Conservation (phyloP, 2,797 vertebrate species). For the Acanthiza pusilla region DNA sequence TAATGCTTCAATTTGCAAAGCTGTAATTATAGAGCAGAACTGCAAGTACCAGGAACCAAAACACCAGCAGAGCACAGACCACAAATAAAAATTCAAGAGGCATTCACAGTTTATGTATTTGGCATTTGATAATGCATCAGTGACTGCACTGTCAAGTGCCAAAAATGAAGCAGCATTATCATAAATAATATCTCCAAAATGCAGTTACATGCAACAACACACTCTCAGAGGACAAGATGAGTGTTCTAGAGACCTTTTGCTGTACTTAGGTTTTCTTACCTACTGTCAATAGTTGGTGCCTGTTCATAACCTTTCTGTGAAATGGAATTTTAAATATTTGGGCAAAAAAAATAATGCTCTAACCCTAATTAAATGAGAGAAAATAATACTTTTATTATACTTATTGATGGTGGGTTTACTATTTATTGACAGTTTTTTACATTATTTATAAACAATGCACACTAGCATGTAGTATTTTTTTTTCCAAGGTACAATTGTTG, state of each 20-base stretch:
- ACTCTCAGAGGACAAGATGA: neutral
- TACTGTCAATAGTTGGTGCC: neutral
- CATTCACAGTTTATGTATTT: conserved; percentile 27
- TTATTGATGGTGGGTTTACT: neutral
- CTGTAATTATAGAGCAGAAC: conserved; percentile 38
- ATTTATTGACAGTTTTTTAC: neutral
- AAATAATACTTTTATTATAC: neutral
- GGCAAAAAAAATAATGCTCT: neutral
- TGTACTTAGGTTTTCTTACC: neutral
- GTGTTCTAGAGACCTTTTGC: neutral
- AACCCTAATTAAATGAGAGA: neutral
- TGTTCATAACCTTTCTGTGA: neutral
- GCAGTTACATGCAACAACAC: neutral
- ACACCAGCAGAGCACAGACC: conserved; percentile 28
- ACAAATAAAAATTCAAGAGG: conserved; percentile 45
- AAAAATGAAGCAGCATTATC: conserved; percentile 2
- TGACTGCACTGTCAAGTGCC: neutral
- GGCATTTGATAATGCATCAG: conserved; percentile 12
- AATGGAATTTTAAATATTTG: neutral
- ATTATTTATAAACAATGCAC: neutral
- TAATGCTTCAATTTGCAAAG: conserved; percentile 26
- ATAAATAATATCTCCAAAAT: neutral
- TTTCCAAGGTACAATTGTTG: neutral
- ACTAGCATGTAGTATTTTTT: neutral
- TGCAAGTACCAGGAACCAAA: conserved; percentile 25